Percentiles rank a stretch among this genome's conserved stretches.
These are phyloP conservation scores for Nyctibius grandis DNA, from an alignment of 2,797 vertebrate species.

Conservation along the genomic window DNA sequence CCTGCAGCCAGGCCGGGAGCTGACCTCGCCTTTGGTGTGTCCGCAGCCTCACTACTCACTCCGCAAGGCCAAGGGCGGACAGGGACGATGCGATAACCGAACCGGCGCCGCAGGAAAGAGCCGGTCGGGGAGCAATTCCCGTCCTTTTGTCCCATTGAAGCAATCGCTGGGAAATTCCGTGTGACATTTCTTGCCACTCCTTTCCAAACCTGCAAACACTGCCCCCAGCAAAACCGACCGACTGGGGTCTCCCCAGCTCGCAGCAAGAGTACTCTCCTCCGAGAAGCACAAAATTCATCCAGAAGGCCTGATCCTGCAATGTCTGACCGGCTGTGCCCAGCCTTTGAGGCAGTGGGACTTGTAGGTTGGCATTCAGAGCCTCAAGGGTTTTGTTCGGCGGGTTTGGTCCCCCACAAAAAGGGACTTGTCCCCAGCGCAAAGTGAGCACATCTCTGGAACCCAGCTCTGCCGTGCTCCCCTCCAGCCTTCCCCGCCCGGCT, in stretches of 20 bases:
- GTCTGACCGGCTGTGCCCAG: not conserved
- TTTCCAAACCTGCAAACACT: not conserved
- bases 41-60: not conserved
- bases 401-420: not conserved
- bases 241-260: not conserved
- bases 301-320: not conserved
- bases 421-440: rapidly evolving
- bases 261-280: not conserved
- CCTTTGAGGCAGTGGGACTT: not conserved
- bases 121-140: not conserved
- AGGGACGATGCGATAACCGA: not conserved
- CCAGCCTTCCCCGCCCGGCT: not conserved
- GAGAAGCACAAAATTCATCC: not conserved
- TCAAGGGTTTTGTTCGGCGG: rapidly evolving
- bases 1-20: not conserved
- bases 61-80: not conserved
- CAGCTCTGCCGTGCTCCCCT: not conserved
- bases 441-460: not conserved
- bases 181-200: not conserved
- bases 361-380: not conserved
- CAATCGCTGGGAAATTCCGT: not conserved
- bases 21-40: not conserved
- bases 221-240: rapidly evolving
- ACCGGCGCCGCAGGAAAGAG: not conserved
- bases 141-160: not conserved